Base-by-base conservation (phyloP, 2,113 vertebrate genomes). In the Pavo muticus region DNA sequence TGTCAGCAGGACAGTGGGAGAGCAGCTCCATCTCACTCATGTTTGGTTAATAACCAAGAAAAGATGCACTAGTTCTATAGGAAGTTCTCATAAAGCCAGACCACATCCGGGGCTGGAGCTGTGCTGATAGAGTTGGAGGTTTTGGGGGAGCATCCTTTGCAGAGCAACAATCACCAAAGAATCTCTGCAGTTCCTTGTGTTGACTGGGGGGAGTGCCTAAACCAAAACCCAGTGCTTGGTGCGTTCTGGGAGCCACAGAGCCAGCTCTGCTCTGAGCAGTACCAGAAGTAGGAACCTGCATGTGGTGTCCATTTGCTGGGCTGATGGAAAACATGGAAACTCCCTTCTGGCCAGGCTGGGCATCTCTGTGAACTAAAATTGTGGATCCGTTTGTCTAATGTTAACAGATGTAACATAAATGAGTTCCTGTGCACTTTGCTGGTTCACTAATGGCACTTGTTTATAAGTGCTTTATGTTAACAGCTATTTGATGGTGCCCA, bases 401-500 rank as follows among this genome's bases (percentile, higher is more conserved):
- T 69, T 90, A 96, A 92, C 81, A 83, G 88, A 67, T 47, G 60
- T 91, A 91, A 82, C 6, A 29, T 84, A 95, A 97, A 96, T 91
- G 93, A 96, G 91, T 94, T 97, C 72, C 91, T 82, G 72, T 68
- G 87, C 91, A 92, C 94, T 95, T 83, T 96, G 64, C 95, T 87
- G 54, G 69, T 86, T 95, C 52, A 5, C 88, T 97, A 97, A 97
- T 96, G 93, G 93, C 84, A 87, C 94, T 96, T 97, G 96, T 96
- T 97, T 97, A 77, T 76, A 95, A 97, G 95, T 94, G 92, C 76
- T 94, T 95, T 94, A 94, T 63, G 76, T 91, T 97, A 97, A 96
- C 96, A 97, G 95, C 95, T 95, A 90, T 97, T 97, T 95, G 95
- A 96, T 94, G 92, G 94, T 96, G 84, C 85, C 94, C 85, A 79